phyloP scores from a whole-genome alignment of 2,113 vertebrate species.

The Callospermophilus lateralis region DNA sequence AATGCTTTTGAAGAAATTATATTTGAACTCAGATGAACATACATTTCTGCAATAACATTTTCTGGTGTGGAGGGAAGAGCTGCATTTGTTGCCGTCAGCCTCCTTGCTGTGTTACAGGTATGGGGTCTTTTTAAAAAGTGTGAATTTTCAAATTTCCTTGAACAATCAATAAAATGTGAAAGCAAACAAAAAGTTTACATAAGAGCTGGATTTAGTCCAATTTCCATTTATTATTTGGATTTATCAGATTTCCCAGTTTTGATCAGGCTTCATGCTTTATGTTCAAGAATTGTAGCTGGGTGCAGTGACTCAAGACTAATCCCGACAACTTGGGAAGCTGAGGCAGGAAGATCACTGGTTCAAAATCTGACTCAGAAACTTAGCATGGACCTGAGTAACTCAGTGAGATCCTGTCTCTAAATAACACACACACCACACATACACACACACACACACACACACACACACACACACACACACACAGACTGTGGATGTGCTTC shows the following conservation, averaged over 20 bases:
- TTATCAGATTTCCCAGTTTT: background rate
- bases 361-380: too few species aligned
- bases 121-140: background rate
- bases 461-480: too few species aligned
- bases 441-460: too few species aligned
- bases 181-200: background rate
- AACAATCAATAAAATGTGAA: background rate
- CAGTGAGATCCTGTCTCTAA: too few species aligned
- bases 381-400: too few species aligned
- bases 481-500: too few species aligned
- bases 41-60: background rate
- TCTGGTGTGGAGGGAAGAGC: background rate
- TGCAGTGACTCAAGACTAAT: too few species aligned
- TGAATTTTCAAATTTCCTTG: background rate
- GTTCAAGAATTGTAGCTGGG: background rate
- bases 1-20: background rate
- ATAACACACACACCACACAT: too few species aligned
- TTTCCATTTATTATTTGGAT: background rate
- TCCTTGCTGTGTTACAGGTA: background rate
- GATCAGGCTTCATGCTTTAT: background rate
- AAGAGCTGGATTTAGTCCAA: background rate
- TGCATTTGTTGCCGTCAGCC: background rate
- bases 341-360: too few species aligned
- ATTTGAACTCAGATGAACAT: background rate
- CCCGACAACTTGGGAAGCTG: too few species aligned